Evolutionary conservation across 2,888 invertebrate species (phyloP), one percentile per base, ranked within the genome.

Genomic region (Sympetrum striolatum): DNA sequence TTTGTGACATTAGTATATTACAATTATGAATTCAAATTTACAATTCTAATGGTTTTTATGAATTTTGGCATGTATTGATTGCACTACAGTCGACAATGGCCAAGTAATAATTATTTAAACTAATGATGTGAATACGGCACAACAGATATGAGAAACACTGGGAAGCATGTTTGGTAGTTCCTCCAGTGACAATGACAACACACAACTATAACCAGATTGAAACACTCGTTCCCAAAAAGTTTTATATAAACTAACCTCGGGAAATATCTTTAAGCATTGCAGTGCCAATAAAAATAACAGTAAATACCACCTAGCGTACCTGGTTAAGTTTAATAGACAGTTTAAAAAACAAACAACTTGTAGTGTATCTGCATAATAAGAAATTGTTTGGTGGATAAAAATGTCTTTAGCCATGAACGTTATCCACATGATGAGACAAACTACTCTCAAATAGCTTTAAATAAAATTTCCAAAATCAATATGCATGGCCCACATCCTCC

Each of bases 1-100:
- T 86, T 60, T 22, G 22, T 86, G 86, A 86, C 86, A 86, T 86
- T 86, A 86, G 86, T 86, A 86, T 86, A 86, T 86, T 86, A 86
- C 86, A 86, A 31, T 86, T 25, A 82, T 86, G 64, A 86, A 53
- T 86, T 60, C 58, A 86, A 37, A 37, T 39, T 86, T 86, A 86
- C 14, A 58, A 64, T 60, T 60, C 58, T 60, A 22, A 53, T 64
- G 64, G 37, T 60, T 86, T 60, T 39, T 60, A 86, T 86, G 82
- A 82, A 58, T 86, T 35, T 22, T 60, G 37, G 86, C 86, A 86
- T 37, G 86, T 60, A 64, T 64, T 58, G 64, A 86, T 86, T 86
- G 86, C 86, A 86, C 86, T 86, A 86, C 18, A 60, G 60, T 64
- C 86, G 64, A 6, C 31, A 14, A 60, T 12, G 86, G 86, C 60